Evolutionary conservation across 2,113 vertebrate genomes (phyloP).

Genomic region (Psammodynastes pulverulentus): DNA sequence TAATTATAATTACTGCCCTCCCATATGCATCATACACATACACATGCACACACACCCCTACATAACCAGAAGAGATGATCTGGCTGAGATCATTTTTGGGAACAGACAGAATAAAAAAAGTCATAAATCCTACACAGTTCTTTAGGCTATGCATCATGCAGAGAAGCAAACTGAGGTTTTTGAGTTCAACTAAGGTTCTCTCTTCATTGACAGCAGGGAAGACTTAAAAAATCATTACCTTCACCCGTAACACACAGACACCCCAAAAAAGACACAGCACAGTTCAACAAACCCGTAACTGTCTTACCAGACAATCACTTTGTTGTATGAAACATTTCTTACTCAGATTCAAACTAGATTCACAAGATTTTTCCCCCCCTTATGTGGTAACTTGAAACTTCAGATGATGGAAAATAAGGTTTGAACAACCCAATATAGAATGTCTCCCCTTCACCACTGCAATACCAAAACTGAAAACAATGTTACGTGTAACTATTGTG

Average conservation of each 20-base stretch:
- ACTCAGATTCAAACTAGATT: not conserved
- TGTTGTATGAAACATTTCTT: not conserved
- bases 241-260: not conserved
- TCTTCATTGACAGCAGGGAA: not conserved
- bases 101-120: conserved; percentile 33
- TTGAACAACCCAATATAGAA: no score
- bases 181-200: not conserved
- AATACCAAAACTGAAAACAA: not conserved
- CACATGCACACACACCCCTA: not conserved
- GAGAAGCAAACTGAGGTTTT: not conserved
- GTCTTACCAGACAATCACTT: not conserved
- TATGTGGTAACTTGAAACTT: not conserved
- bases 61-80: not conserved
- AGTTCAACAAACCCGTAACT: not conserved
- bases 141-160: conserved; percentile 13
- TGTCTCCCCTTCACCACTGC: no score
- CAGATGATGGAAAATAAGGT: no score
- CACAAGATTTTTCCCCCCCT: not conserved
- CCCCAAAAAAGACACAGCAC: not conserved
- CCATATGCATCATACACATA: not conserved
- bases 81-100: conserved; percentile 16
- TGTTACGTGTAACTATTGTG: not conserved
- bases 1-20: not conserved
- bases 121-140: conserved; percentile 38
- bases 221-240: not conserved